These are phyloP conservation scores for Phymanthus crucifer DNA, from an alignment of 92 coral and sea anemone species.

Conservation along the genomic window DNA sequence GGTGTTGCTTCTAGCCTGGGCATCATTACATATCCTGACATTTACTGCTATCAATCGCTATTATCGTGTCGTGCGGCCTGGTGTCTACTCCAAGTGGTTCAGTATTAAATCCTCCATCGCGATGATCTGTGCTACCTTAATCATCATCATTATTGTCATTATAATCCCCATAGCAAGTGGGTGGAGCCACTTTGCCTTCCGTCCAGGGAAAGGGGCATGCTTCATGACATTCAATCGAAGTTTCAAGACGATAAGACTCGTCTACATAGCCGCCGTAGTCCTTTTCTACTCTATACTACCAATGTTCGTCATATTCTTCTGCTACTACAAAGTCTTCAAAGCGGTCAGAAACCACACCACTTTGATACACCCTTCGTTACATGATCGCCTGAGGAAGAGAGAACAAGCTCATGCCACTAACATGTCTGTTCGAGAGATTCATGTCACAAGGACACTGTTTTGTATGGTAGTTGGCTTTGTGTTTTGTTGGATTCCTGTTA, in stretches of 20 bases:
- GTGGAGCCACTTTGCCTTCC: constrained; percentile 32
- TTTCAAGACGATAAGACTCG: constrained; percentile 2
- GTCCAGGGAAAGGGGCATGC: constrained; percentile 46
- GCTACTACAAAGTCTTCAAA: constrained; percentile 42
- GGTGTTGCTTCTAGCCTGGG: constrained; percentile 27
- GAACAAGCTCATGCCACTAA: background rate
- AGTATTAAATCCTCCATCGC: constrained; percentile 14
- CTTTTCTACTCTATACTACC: constrained; percentile 32
- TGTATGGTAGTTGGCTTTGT: constrained; percentile 41
- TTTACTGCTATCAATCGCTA: constrained; percentile 53
- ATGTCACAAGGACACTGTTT: constrained; percentile 45
- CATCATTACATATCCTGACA: constrained; percentile 48
- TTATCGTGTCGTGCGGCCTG: constrained; percentile 47
- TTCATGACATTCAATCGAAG: constrained; percentile 42
- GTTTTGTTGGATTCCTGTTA: constrained; percentile 51
- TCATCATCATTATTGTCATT: constrained; percentile 20
- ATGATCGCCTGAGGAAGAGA: background rate
- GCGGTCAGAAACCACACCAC: constrained; percentile 26
- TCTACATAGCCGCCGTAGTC: constrained; percentile 22
- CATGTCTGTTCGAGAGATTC: constrained; percentile 38
- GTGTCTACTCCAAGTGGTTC: constrained; percentile 34
- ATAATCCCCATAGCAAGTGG: constrained; percentile 32
- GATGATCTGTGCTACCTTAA: constrained; percentile 19
- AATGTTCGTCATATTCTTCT: constrained; percentile 24
- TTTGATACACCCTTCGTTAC: constrained; percentile 1